A percentile compares a stretch with the other conserved stretches of the same genome.
Conservation (phyloP, 2,113 vertebrate genomes). For the Paradoxurus hermaphroditus region DNA sequence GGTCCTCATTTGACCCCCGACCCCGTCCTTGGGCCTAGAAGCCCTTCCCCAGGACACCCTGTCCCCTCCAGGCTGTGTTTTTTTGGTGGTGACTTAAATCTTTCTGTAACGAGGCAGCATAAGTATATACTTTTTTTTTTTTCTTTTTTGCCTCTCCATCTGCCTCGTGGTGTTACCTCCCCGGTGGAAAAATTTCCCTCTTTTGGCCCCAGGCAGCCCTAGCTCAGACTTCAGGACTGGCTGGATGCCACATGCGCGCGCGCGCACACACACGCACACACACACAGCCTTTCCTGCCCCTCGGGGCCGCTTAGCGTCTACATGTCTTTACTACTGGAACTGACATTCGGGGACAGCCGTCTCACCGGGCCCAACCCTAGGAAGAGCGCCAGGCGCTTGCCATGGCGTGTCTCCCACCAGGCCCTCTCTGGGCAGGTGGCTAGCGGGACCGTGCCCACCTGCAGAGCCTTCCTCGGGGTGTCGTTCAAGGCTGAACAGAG, state of each 20-base stretch:
- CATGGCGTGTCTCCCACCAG: not conserved
- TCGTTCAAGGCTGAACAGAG: too few species aligned
- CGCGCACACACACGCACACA: not conserved
- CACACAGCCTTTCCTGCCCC: not conserved
- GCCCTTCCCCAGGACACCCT: not conserved
- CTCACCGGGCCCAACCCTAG: not conserved
- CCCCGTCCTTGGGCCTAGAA: not conserved
- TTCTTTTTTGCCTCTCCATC: not conserved
- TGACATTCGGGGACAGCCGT: not conserved
- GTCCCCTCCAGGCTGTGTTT: not conserved
- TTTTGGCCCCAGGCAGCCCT: not conserved
- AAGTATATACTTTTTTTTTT: not conserved
- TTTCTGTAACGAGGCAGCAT: not conserved
- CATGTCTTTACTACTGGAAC: not conserved
- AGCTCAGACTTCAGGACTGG: not conserved
- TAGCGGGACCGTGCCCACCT: rapidly evolving
- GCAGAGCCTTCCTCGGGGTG: not conserved
- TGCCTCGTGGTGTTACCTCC: not conserved
- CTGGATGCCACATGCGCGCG: too few species aligned
- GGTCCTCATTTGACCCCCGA: not conserved
- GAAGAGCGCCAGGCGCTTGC: not conserved
- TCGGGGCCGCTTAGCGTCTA: not conserved
- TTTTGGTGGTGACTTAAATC: not conserved
- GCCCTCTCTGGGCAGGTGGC: not conserved
- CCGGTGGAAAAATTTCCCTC: not conserved